Evolutionary conservation across 2,113 vertebrate genomes (phyloP), one percentile per base, ranked within the genome.

Genomic region (Centropristis striata): DNA sequence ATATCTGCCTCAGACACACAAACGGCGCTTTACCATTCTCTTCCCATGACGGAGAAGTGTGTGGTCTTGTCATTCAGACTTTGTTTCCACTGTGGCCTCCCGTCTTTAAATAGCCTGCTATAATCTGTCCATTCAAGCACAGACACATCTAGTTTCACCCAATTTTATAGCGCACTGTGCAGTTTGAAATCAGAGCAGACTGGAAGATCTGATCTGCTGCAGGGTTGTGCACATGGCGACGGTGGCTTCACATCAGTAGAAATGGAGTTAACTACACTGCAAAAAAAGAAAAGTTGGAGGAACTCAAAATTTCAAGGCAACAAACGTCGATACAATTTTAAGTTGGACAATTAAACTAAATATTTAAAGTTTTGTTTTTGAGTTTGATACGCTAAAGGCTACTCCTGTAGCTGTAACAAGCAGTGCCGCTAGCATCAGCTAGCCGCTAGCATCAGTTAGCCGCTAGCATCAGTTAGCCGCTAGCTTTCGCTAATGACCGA

Each of bases 51-150:
- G n/a, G n/a, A n/a, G n/a, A n/a, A 46, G 71, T 86, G 90, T 93
- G 90, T 92, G 93, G 90, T 92, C 90, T 83, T 73, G 80, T 83
- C 84, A 78, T 80, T 84, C 80, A 71, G 65, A 58, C 68, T 86
- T 86, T 82, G 78, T 80, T 88, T 90, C 85, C 75, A 73, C 69
- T 50, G 76, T 64, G 85, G 80, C 71, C 83, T 83, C 88, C 76
- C 70, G 60, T 84, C 83, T 86, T 90, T 87, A 91, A 87, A 91
- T 86, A 93, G 77, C 72, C 63, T 20, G 59, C 78, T 78, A 61
- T 75, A 89, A 87, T 81, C 81, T 82, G 86, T 79, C 84, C 51
- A 55, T 88, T 88, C 54, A 68, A 80, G 76, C 70, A 75, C 76
- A 72, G 76, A 78, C 83, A 69, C 82, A 78, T 80, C 37, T 23